Conservation (phyloP, 1,140 invertebrate species). For the Cecropterus lyciades region DNA sequence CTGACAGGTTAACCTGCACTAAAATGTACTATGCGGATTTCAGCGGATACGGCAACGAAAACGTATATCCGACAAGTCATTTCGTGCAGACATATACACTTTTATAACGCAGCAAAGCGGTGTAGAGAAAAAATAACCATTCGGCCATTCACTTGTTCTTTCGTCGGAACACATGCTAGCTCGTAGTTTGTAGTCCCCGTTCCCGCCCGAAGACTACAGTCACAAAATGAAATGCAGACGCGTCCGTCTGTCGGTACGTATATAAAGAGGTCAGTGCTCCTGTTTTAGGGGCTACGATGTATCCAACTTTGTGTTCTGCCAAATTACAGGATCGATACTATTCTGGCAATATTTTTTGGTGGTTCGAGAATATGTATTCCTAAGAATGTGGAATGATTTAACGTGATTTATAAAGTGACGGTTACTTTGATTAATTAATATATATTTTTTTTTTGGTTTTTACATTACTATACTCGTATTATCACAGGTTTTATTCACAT, state of each 20-base stretch:
- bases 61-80: neutral
- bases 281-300: slow-evolving; percentile 38
- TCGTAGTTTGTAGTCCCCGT: slow-evolving; percentile 21
- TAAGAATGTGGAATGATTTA: neutral
- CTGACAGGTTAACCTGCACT: neutral
- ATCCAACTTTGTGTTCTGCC: neutral
- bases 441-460: no score
- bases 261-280: slow-evolving; percentile 75
- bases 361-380: neutral
- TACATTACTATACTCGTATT: no score
- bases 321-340: slow-evolving; percentile 6
- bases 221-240: slow-evolving; percentile 75
- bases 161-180: slow-evolving; percentile 37
- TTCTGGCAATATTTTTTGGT: neutral
- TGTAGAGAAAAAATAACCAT: slow-evolving; percentile 31
- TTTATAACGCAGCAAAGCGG: slow-evolving; percentile 5
- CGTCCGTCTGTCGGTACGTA: slow-evolving; percentile 69
- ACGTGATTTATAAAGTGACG: neutral
- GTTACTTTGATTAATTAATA: no score
- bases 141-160: slow-evolving; percentile 36
- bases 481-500: no score
- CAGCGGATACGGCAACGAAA: neutral
- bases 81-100: neutral
- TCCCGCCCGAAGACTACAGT: slow-evolving; percentile 40
- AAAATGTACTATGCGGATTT: slow-evolving; percentile 3